Evolutionary conservation across 2,888 invertebrate species (phyloP), one percentile per base, ranked within the genome.

Genomic region (Phyllotreta cruciferae): DNA sequence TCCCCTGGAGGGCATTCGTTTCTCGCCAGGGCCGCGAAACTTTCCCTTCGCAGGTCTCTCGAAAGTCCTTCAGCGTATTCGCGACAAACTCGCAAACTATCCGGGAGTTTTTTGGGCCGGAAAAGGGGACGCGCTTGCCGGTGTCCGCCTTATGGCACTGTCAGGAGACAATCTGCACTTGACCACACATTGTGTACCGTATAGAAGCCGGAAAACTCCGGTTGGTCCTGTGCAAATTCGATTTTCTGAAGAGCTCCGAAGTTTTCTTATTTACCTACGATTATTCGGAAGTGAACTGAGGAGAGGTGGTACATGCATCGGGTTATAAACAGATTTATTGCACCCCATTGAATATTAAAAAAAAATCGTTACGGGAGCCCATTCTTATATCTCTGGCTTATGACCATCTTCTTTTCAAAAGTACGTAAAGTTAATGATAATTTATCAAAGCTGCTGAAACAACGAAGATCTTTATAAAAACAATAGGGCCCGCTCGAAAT

Each of bases 71-170:
- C 56, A 55, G 36, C 63, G 56, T 60, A 56, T 62, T 63, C 53
- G 45, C 56, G 50, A 58, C 63, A 63, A 64, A 64, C 60, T 65
- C 50, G 42, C 62, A 50, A 62, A 63, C 65, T 64, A 67, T 66
- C 57, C 39, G 13, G 55, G 60, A 50, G 35, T 65, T 67, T 69
- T 67, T 67, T 57, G 38, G 24, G 3, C 5, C 14, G 34, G 50
- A 41, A 41, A 44, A 41, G 13, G 35, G 24, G 42, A 10, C 35
- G 42, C 34, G 61, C 63, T n/a, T 9, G 24, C 62, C 39, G 60
- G 56, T 41, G 64, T 41, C 55, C 42, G 47, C 45, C 53, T 53
- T 58, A 66, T 66, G 66, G 47, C 64, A 58, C 62, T 63, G 47
- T 37, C 35, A 56, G 37, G 13, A 36, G 58, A 55, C 62, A 56